These are phyloP conservation scores for Rhamnusium bicolor DNA, from an alignment of 2,888 invertebrate genomes.

Conservation along the genomic window DNA sequence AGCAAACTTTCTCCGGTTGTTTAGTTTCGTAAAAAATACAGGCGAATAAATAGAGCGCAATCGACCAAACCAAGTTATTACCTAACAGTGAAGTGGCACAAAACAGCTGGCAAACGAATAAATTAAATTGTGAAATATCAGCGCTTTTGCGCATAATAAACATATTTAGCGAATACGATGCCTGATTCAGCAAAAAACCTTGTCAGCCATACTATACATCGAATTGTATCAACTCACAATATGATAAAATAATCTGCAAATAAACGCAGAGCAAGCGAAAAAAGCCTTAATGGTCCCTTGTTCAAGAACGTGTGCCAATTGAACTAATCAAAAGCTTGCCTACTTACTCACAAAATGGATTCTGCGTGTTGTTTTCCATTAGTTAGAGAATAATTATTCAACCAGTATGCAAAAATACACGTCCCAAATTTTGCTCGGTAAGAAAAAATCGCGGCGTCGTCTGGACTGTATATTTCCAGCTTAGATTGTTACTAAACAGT, in stretches of 20 bases:
- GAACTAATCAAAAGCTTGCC: slow-evolving; percentile 63
- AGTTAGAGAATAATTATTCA: slow-evolving; percentile 52
- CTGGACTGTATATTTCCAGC: slow-evolving; percentile 50
- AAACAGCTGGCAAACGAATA: slow-evolving; percentile 33
- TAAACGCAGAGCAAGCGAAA: slow-evolving; percentile 58
- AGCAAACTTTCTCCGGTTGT: slow-evolving; percentile 11
- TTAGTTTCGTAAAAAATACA: slow-evolving; percentile 8
- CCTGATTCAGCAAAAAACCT: slow-evolving; percentile 41
- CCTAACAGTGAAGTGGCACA: slow-evolving; percentile 19
- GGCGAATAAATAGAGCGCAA: slow-evolving; percentile 31
- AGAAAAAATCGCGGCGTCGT: slow-evolving; percentile 57
- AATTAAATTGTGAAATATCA: slow-evolving; percentile 37
- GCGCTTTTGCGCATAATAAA: slow-evolving; percentile 51
- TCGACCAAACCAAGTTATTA: slow-evolving; percentile 29
- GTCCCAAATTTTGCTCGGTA: slow-evolving; percentile 46
- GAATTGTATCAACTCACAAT: slow-evolving; percentile 45
- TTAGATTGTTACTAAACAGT: slow-evolving; percentile 49
- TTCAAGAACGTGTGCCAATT: slow-evolving; percentile 51
- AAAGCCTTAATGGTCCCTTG: slow-evolving; percentile 53
- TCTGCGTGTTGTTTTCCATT: slow-evolving; percentile 58
- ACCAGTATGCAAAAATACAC: slow-evolving; percentile 54
- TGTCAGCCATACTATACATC: slow-evolving; percentile 53
- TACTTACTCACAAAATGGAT: slow-evolving; percentile 65
- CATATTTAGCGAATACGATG: slow-evolving; percentile 45
- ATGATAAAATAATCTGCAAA: slow-evolving; percentile 58